phyloP scores from a whole-genome alignment of 53 echinoderm and acorn worm genomes.

The Mesocentrotus franciscanus region DNA sequence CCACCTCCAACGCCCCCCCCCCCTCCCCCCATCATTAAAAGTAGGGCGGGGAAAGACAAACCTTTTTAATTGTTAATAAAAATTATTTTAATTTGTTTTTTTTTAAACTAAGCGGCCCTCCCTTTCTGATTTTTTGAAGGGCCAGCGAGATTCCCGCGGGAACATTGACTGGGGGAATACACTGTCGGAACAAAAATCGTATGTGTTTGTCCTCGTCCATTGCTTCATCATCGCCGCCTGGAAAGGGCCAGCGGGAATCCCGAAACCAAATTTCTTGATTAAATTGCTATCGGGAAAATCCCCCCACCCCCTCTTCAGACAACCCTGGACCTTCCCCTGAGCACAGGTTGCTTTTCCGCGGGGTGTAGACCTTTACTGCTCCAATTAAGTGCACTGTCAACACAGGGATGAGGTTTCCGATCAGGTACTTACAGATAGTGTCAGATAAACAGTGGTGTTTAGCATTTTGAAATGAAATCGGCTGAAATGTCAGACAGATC shows the following conservation, averaged over 20 bases:
- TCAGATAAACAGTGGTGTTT: conserved; percentile 15
- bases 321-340: background rate
- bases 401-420: conserved; percentile 28
- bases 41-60: too few species aligned
- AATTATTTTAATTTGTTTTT: too few species aligned
- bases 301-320: background rate
- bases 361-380: background rate
- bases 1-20: too few species aligned
- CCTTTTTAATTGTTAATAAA: too few species aligned
- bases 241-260: too few species aligned
- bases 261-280: too few species aligned
- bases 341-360: background rate
- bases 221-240: background rate
- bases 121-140: too few species aligned
- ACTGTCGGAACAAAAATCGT: too few species aligned
- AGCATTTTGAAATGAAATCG: conserved; percentile 25
- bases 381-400: conserved; percentile 37
- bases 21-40: too few species aligned
- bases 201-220: background rate
- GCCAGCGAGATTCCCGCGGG: too few species aligned
- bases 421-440: background rate
- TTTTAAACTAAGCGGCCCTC: too few species aligned
- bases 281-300: background rate
- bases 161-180: too few species aligned
- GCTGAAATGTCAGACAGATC: background rate